phyloP scores from a whole-genome alignment of 2,797 vertebrate species.

The Anguilla anguilla region DNA sequence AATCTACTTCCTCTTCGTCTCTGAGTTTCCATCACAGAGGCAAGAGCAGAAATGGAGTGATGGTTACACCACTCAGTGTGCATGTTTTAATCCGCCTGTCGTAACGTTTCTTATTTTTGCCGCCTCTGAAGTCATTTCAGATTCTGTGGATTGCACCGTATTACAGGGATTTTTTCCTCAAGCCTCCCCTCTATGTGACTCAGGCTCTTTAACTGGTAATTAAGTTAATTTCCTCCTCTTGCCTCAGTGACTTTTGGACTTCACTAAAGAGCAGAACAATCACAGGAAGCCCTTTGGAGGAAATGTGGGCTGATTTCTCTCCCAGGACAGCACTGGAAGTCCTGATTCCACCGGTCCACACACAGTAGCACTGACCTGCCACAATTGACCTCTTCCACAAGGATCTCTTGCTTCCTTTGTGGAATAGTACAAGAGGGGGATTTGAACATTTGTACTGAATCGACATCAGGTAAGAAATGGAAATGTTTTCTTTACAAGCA shows the following conservation, averaged over 20 bases:
- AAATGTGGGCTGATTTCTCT: slow-evolving; percentile 42
- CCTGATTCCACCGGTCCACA: slow-evolving; percentile 35
- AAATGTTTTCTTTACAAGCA: not conserved
- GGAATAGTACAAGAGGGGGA: slow-evolving; percentile 3
- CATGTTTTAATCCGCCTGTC: slow-evolving; percentile 18
- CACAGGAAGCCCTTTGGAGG: slow-evolving; percentile 69
- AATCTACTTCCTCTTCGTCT: slow-evolving; percentile 52
- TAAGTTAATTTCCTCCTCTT: slow-evolving; percentile 45
- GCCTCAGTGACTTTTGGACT: slow-evolving; percentile 24
- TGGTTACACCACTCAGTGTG: slow-evolving; percentile 51
- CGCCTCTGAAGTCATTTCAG: slow-evolving; percentile 23
- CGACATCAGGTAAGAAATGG: slow-evolving; percentile 43
- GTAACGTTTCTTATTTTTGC: slow-evolving; percentile 43
- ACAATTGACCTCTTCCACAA: not conserved
- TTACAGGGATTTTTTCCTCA: not conserved
- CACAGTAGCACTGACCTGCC: slow-evolving; percentile 18
- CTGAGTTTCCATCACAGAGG: slow-evolving; percentile 41
- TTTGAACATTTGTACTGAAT: slow-evolving; percentile 6
- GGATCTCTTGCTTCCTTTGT: not conserved
- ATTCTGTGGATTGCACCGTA: slow-evolving; percentile 2
- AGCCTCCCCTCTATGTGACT: slow-evolving; percentile 15
- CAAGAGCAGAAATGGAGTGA: slow-evolving; percentile 57
- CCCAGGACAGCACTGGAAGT: slow-evolving; percentile 57
- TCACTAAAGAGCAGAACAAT: slow-evolving; percentile 56
- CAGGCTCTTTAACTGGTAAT: slow-evolving; percentile 27